Conservation (phyloP, 1,140 invertebrate species). For the Andricus grossulariae region DNA sequence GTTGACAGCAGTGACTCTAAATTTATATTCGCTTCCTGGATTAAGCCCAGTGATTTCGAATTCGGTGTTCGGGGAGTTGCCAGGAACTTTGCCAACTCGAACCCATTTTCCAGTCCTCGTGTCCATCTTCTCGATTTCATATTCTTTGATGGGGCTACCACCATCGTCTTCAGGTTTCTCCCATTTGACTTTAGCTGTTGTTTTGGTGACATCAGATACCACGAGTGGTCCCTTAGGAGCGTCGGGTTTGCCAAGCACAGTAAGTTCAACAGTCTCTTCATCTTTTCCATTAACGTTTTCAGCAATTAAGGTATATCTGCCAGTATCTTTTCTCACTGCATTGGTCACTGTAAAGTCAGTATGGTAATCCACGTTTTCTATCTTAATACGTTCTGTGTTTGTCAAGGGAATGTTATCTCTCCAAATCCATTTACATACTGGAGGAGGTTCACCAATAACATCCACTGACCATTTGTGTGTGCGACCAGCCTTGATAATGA, state of each 20-base stretch:
- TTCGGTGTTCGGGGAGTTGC: slow-evolving; percentile 84
- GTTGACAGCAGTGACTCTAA: slow-evolving; percentile 96
- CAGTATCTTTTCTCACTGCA: slow-evolving; percentile 91
- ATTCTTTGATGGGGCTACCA: slow-evolving; percentile 94
- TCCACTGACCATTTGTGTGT: slow-evolving; percentile 96
- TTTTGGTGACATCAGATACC: slow-evolving; percentile 90
- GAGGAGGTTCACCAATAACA: slow-evolving; percentile 92
- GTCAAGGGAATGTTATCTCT: slow-evolving; percentile 88
- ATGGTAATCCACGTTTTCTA: slow-evolving; percentile 94
- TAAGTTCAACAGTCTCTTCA: slow-evolving; percentile 91
- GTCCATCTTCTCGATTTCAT: slow-evolving; percentile 96
- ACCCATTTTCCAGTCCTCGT: slow-evolving; percentile 92
- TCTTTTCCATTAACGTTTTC: slow-evolving; percentile 94
- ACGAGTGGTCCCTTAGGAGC: slow-evolving; percentile 92
- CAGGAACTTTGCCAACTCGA: slow-evolving; percentile 86
- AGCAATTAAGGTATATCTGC: slow-evolving; percentile 92
- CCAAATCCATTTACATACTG: slow-evolving; percentile 91
- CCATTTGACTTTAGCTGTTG: slow-evolving; percentile 92
- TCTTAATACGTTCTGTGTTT: slow-evolving; percentile 89
- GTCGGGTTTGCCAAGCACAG: slow-evolving; percentile 88
- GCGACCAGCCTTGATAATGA: slow-evolving; percentile 91
- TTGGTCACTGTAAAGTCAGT: slow-evolving; percentile 91
- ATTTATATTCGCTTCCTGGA: slow-evolving; percentile 95
- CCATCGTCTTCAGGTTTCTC: slow-evolving; percentile 95
- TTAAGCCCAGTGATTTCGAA: slow-evolving; percentile 94